Evolutionary conservation across 2,797 vertebrate genomes (phyloP), one percentile per base, ranked within the genome.

Genomic region (Peromyscus eremicus): DNA sequence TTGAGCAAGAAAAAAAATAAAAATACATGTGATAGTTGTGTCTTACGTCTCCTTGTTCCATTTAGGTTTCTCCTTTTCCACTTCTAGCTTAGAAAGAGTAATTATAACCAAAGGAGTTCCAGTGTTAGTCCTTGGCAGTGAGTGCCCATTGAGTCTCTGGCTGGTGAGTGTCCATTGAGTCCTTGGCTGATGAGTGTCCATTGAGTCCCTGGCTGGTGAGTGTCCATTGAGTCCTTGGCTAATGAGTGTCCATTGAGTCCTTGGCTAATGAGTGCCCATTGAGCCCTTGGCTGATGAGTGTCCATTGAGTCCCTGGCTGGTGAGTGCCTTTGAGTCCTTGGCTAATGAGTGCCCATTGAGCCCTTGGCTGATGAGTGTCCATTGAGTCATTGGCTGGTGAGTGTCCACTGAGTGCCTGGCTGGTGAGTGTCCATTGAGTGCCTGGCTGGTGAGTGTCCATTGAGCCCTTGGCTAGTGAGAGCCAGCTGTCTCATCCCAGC

Each of bases 81-180:
- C 96, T 98, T 98, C 97, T 98, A 98, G 98, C 98, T 98, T 98
- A 98, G 98, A 97, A 98, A 98, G 96, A 98, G 97, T 98, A 98
- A 98, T 98, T 98, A 98, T 94, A 98, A 98, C 98, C 98, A 98
- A 99, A 98, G 98, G 98, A 97, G 83, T 86, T 98, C 97, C 98
- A 98, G 98, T 98, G 76, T 97, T 98, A 98, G 95, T 98, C 97
- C 97, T 98, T 98, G 96, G 97, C 97, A 52, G 46, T 52, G 43
- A 84, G 82, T 29, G 4, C 32, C 55, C 14, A 40, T 25, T 14
- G 52, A 37, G 52, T 11, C 34, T 11, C 79, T 82, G n/a, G 5
- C 55, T 57, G 21, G 11, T 25, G 12, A 60, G 79, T 81, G n/a
- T 82, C 3, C 55, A 40, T 2, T 60, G 80, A 81, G 68, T 32